Evolutionary conservation across 2,888 invertebrate genomes (phyloP), one percentile per base, ranked within the genome.

Genomic region (Cataglyphis rosenhaueri): DNA sequence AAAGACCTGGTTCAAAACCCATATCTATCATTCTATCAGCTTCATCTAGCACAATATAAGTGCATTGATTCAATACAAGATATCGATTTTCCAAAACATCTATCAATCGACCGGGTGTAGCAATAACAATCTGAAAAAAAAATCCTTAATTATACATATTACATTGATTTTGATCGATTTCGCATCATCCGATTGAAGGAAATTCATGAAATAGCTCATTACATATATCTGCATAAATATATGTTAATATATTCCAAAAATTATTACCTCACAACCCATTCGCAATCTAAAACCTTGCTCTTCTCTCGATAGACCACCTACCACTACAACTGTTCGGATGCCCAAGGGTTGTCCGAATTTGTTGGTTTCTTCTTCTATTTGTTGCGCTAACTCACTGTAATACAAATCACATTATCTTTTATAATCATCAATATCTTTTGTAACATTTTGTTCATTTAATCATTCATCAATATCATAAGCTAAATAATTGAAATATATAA

Each of bases 21-120:
- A 99, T 99, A 96, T 99, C 99, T 95, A 99, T 99, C 99, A 99
- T 99, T 93, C 99, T 97, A 95, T 99, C 99, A 48, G 99, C 99
- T 95, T 99, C 98, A 92, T 98, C 98, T 75, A 98, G 95, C 5
- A 98, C 99, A 84, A 99, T 99, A 94, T 99, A 99, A 0, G 99
- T 99, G 95, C 99, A 99, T 93, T 99, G 98, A 94, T 97, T 98
- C 21, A 99, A 95, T 10, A 99, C 99, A 87, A 99, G 95, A 94
- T 99, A 99, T 84, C 99, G 96, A 95, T 99, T 99, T 95, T 99
- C 99, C 85, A 99, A 95, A 0, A 99, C 99, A 95, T 99, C 99
- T 87, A 99, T 99, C 64, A 99, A 96, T 96, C 99, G 98, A 96
- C 99, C 99, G 5, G 99, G 99, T 0, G 99, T 99, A 1, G 99